phyloP scores from a whole-genome alignment of 1,140 invertebrate species.

The Sinella curviseta region DNA sequence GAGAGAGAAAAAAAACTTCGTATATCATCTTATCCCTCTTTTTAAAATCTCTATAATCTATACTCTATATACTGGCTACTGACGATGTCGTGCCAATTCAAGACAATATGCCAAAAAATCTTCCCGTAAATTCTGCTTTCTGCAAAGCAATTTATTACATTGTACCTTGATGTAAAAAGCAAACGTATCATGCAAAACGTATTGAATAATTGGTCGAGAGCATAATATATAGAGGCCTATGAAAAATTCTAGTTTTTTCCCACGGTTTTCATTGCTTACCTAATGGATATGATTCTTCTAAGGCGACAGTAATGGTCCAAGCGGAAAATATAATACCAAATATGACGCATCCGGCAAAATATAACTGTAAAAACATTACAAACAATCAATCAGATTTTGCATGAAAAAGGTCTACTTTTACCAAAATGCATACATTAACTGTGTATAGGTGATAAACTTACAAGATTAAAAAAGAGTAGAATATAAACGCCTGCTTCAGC shows the following conservation, averaged over 20 bases:
- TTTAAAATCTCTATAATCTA: neutral
- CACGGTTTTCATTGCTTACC: neutral
- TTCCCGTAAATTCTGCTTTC: neutral
- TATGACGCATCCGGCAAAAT: conserved; percentile 40
- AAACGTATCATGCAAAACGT: neutral
- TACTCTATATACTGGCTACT: neutral
- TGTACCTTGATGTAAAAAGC: neutral
- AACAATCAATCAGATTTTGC: neutral
- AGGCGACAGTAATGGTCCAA: conserved; percentile 38
- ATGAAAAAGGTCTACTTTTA: neutral
- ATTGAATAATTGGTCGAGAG: neutral
- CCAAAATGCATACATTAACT: neutral
- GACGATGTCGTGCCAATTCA: neutral
- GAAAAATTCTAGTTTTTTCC: neutral
- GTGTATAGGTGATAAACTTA: too few species aligned
- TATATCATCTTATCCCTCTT: too few species aligned
- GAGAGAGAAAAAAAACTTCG: too few species aligned
- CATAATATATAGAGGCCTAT: neutral
- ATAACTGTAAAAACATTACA: conserved; percentile 37
- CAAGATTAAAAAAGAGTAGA: conserved; percentile 45
- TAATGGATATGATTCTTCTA: conserved; percentile 40
- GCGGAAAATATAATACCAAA: conserved; percentile 41
- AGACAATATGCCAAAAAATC: neutral
- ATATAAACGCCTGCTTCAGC: conserved; percentile 45
- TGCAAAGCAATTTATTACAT: neutral